Base-by-base conservation (phyloP, 2,113 vertebrate species). In the Mesembrinibis cayennensis region DNA sequence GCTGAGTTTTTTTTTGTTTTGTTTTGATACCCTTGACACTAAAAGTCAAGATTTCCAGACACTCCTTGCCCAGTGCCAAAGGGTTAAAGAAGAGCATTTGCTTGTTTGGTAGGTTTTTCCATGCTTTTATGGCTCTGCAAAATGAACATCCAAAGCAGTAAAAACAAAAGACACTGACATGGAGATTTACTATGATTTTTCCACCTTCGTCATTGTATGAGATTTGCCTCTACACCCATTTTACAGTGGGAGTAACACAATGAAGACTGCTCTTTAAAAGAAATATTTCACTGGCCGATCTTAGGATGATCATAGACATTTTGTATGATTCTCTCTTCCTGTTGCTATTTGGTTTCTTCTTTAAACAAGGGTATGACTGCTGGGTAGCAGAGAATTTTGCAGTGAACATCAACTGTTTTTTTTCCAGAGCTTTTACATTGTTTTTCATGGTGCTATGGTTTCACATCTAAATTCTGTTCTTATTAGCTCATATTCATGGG, bases 41-140 rank as follows among this genome's bases (percentile, higher is more conserved):
- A 86, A 77, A 86, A 96, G 87, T 95, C 95, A 96, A 70, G 67
- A 93, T 96, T 97, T 97, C 97, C 93, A 96, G 94, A 96, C 86
- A 77, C 47, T 45, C 38, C n/a, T 80, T 95, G 40, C 65, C 83
- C 72, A 94, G 53, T 96, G 95, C 86, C 93, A 89, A 97, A 96
- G 95, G 87, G 79, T 96, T 96, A 95, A 96, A 96, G 93, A 92
- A 93, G 82, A 92, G 19, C 44, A 16, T 47, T 90, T 74, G 42
- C 74, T 94, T 79, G 36, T 95, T 85, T 77, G 56, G 85, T 89
- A 90, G 93, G 49, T 95, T 97, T 97, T 97, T 91, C 87, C 93
- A 80, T 96, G 62, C 56, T 96, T 97, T 97, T 95, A 96, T 8
- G 26, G 65, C 72, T 90, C 93, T 95, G 17, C 56, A 87, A 85